A percentile compares a stretch with the other conserved stretches of the same genome.
Conservation (phyloP, 2,113 vertebrate species). For the Microtus richardsoni region DNA sequence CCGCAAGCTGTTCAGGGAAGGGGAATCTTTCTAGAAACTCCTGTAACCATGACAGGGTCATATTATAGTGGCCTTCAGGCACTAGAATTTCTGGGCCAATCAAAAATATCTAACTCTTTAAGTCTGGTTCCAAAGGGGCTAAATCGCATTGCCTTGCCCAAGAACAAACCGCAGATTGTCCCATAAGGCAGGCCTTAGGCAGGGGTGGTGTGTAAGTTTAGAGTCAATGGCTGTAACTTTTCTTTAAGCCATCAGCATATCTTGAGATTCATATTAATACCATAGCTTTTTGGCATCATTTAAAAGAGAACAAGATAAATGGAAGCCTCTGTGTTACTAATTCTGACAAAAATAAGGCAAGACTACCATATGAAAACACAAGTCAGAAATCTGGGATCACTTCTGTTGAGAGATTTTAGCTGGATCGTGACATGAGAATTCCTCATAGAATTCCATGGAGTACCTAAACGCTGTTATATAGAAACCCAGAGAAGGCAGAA, state of each 20-base stretch:
- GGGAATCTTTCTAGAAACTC: too few relatives aligned
- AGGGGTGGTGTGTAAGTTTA: background rate
- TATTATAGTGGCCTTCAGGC: background rate
- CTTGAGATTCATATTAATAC: background rate
- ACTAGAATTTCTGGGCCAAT: background rate
- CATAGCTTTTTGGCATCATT: background rate
- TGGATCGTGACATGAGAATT: background rate
- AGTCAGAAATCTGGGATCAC: background rate
- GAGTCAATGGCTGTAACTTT: background rate
- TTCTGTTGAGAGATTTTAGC: background rate
- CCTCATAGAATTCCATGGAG: background rate
- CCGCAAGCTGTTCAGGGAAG: background rate
- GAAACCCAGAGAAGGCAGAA: background rate
- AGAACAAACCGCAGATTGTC: background rate
- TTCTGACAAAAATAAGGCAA: background rate
- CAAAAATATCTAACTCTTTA: background rate
- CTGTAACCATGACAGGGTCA: background rate
- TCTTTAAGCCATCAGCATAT: background rate
- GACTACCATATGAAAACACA: background rate
- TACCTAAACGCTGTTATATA: background rate
- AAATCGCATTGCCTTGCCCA: background rate
- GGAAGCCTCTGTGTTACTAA: background rate
- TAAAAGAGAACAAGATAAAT: background rate
- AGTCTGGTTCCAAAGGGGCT: background rate
- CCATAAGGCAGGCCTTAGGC: background rate